Conservation (phyloP, 2,797 vertebrate species). For the Passerculus sandwichensis region DNA sequence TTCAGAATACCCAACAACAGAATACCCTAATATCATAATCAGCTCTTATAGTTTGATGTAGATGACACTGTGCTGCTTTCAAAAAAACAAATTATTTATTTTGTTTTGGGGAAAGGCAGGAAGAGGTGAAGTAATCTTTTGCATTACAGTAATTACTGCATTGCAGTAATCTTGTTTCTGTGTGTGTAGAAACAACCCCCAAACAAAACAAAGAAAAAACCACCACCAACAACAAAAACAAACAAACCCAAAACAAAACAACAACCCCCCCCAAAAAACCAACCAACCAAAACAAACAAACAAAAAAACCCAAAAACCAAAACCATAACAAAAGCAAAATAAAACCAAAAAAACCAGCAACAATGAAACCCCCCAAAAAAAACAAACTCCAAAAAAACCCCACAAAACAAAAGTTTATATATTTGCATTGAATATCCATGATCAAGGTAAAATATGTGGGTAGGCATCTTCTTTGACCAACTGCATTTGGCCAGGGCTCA, state of each 20-base stretch:
- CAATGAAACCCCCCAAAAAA: accelerated
- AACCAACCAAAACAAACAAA: not conserved
- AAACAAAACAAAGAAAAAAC: not conserved
- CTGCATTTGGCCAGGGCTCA: not conserved
- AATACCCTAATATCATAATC: not conserved
- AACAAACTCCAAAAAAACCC: too few relatives aligned
- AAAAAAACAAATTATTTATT: not conserved
- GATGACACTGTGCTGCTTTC: not conserved
- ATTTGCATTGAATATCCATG: not conserved
- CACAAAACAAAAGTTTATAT: not conserved
- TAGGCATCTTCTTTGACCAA: not conserved
- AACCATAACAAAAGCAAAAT: not conserved
- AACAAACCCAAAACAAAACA: not conserved
- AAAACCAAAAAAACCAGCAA: too few relatives aligned
- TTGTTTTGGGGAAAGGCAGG: accelerated
- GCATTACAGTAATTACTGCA: too few relatives aligned
- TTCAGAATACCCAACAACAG: not conserved
- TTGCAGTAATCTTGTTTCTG: too few relatives aligned
- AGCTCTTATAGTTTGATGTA: not conserved
- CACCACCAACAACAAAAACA: not conserved
- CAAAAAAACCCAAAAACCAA: not conserved
- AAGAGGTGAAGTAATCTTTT: not conserved
- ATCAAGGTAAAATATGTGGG: not conserved
- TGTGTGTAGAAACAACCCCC: not conserved
- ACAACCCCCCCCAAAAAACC: too few relatives aligned